phyloP scores from a whole-genome alignment of 2,888 invertebrate species.

The Agriotes lineatus region DNA sequence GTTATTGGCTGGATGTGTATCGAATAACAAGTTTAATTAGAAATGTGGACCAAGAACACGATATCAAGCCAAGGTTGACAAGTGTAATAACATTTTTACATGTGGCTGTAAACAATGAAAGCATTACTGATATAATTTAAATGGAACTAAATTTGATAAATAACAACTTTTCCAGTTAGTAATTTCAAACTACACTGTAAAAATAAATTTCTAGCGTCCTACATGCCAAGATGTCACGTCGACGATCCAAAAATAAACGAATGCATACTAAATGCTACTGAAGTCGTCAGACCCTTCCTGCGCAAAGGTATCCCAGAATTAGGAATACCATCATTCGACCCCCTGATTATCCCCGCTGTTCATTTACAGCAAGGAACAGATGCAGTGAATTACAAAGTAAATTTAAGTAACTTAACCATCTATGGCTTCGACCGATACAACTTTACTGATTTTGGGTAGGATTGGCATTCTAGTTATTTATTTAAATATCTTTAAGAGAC shows the following conservation, averaged over 20 bases:
- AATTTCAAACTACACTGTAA: no score
- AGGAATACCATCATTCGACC: slow-evolving; percentile 72
- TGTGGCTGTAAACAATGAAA: no score
- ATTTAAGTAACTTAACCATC: slow-evolving; percentile 67
- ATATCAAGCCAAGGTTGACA: no score
- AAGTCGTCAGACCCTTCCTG: slow-evolving; percentile 68
- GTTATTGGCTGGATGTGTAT: no score
- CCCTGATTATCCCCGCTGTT: slow-evolving; percentile 71
- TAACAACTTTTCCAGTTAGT: no score
- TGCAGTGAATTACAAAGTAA: slow-evolving; percentile 70
- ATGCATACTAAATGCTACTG: slow-evolving; percentile 68
- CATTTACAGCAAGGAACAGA: slow-evolving; percentile 70
- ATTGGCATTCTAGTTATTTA: no score
- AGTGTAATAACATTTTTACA: no score
- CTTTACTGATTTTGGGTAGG: slow-evolving; percentile 36
- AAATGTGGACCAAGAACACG: no score
- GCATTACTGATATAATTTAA: no score
- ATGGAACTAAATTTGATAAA: no score
- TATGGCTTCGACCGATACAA: slow-evolving; percentile 59
- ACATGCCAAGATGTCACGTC: slow-evolving; percentile 69
- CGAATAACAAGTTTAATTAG: no score
- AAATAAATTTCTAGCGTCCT: slow-evolving; percentile 65
- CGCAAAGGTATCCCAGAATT: slow-evolving; percentile 72
- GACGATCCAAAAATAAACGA: slow-evolving; percentile 68
- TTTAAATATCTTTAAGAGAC: background rate